Percentiles rank a stretch among this genome's conserved stretches.
Evolutionary conservation across 2,888 invertebrate genomes (phyloP).

Genomic region (Phasia obesa): DNA sequence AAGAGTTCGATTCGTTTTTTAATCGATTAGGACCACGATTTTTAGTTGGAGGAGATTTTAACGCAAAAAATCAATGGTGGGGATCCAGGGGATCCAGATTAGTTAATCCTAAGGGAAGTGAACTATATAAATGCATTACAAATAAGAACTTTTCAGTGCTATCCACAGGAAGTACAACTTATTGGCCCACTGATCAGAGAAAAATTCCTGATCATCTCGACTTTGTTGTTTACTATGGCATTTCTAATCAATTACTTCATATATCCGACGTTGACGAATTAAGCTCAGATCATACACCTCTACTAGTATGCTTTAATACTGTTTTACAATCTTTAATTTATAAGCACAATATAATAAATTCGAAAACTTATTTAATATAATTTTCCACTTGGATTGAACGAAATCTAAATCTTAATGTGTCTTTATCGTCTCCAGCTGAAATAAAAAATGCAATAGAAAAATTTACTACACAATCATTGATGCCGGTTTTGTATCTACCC

Average conservation of each 20-base stretch:
- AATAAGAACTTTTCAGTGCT: not conserved
- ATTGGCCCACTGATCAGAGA: not conserved
- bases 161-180: not conserved
- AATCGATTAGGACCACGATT: not conserved
- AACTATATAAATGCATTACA: not conserved
- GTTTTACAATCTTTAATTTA: no score
- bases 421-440: not conserved
- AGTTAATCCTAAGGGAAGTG: not conserved
- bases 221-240: not conserved
- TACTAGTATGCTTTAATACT: not conserved
- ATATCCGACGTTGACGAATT: not conserved
- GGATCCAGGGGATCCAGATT: no score
- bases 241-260: not conserved
- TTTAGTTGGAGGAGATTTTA: not conserved
- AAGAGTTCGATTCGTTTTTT: not conserved
- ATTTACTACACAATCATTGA: not conserved
- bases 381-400: not conserved
- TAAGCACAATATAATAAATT: no score
- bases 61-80: constrained; percentile 1
- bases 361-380: not conserved
- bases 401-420: not conserved
- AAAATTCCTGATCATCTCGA: not conserved
- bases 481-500: no score
- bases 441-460: not conserved
- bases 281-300: not conserved